phyloP scores from a whole-genome alignment of 2,113 vertebrate genomes.

The Castor canadensis region DNA sequence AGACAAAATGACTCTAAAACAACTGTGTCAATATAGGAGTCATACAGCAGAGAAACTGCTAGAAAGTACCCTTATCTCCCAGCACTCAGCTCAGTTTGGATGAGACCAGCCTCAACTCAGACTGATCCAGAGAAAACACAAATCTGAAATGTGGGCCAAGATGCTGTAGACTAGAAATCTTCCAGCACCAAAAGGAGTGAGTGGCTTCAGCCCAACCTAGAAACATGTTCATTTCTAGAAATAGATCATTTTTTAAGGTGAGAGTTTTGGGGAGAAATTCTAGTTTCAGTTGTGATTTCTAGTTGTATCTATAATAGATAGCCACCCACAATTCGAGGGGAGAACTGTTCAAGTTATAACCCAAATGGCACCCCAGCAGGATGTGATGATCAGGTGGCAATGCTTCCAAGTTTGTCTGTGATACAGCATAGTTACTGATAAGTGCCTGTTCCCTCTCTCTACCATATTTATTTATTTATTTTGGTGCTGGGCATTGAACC shows the following conservation, averaged over 20 bases:
- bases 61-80: not conserved
- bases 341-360: not conserved
- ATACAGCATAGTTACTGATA: not conserved
- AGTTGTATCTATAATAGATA: not conserved
- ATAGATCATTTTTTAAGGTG: not conserved
- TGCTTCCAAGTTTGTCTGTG: not conserved
- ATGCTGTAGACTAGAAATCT: not conserved
- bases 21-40: not conserved
- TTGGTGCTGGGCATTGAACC: not conserved
- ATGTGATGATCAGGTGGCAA: not conserved
- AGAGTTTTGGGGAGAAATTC: not conserved
- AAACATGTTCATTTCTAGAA: not conserved
- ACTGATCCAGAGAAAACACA: not conserved
- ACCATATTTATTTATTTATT: not conserved
- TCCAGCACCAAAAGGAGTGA: not conserved
- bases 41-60: not conserved
- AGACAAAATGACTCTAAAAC: not conserved
- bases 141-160: not conserved
- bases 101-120: not conserved
- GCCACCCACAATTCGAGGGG: not conserved
- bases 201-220: not conserved
- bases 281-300: not conserved
- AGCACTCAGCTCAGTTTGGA: not conserved
- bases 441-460: not conserved
- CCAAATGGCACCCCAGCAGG: not conserved